Base-by-base conservation (phyloP, 1,140 invertebrate species). In the Polypedilum pembai region DNA sequence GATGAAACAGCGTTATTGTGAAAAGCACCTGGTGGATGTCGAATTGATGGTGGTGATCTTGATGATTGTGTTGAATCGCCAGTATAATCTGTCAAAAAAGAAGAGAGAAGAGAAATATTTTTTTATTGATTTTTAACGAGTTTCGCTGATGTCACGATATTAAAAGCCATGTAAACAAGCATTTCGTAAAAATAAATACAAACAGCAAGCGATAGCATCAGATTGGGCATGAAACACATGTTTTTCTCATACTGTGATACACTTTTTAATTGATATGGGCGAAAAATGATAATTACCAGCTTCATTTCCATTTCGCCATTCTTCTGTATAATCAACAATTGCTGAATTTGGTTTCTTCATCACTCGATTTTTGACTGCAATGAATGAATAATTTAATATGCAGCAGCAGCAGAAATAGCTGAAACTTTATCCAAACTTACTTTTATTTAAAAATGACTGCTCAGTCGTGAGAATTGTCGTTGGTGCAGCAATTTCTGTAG, bases 1-100 rank as follows among this genome's bases (percentile, higher is more conserved):
- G 45, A 56, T n/a, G 45, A 12, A 4, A 56, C n/a, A 56, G 80
- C 80, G 76, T 78, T 79, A 79, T 82, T 82, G 79, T 82, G 81
- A 78, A 81, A 82, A 80, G 81, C 81, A 78, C 80, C 81, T 74
- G 81, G 81, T 77, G 81, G 80, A 82, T 82, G 82, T 79, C 81
- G 81, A 77, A 82, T 78, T 76, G 80, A 80, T 77, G 81, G 79
- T 21, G 65, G 65, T 18, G 65, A 69, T 10, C 65, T n/a, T 10
- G 65, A 69, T 69, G 65, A 69, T 79, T 82, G 81, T 80, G 80
- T 81, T 77, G 77, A 80, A 80, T 82, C 80, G 79, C 78, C 79
- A 78, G 73, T 76, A 74, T 73, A 73, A 72, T 69, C n/a, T 74
- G 15, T 74, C 65, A 63, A 40, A 41, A n/a, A 40, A n/a, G 24